Base-by-base conservation (phyloP, 1,140 invertebrate genomes). In the Harpegnathos saltator region DNA sequence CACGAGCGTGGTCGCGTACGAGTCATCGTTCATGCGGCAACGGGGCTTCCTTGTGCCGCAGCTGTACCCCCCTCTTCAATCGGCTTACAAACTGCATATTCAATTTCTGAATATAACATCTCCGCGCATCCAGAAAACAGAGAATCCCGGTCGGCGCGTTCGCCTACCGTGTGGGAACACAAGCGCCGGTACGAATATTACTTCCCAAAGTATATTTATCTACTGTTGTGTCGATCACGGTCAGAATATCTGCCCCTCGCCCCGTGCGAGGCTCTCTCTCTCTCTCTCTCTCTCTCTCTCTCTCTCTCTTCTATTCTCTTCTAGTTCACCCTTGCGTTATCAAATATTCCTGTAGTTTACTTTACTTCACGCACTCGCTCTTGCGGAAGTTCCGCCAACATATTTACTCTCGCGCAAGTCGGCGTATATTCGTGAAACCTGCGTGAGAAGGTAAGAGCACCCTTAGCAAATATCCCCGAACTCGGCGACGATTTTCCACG, bases 71-170 rank as follows among this genome's bases (percentile, higher is more conserved):
- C 38, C 69, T 19, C 38, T 69, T 12, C 77, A 66, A 81, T 78
- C 83, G 75, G 72, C 65, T 86, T 82, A 74, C 75, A 86, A 77
- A 83, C 85, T 77, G 44, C 83, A 74, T 81, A 85, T 86, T 83
- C 80, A 83, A 87, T 87, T 83, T 66, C 58, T 65, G 58, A 52
- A 72, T 66, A 66, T 66, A 83, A 85, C 62, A 69, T 73, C 12
- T 48, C 54, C 62, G 52, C 62, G 52, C 3, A 52, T 19, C 50
- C 26, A 24, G 29, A 29, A 65, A 63, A 63, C 52, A 33, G 62
- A 33, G 24, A 22, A 48, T 44, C 7, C 65, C 44, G 17, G 19
- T 38, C 44, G 17, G 19, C 24, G 22, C 22, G 52, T 84, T 44
- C 17, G 24, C 29, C 52, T 26, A 24, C 74, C 29, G 50, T 19